Base-by-base conservation (phyloP, 1,140 invertebrate genomes). In the Arctopsyche grandis region DNA sequence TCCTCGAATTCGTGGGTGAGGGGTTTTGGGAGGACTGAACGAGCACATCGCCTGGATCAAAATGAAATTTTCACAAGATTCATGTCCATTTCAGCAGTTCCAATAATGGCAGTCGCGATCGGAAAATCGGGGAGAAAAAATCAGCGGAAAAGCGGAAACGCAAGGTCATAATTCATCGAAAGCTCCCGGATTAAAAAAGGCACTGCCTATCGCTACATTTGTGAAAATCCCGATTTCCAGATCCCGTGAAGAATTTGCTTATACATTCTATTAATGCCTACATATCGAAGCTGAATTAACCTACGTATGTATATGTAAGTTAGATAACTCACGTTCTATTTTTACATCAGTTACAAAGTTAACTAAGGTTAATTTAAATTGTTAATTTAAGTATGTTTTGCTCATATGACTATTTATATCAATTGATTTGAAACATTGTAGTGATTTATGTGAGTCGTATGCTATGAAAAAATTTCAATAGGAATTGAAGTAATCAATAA, bases 31-130 rank as follows among this genome's bases (percentile, higher is more conserved):
- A 38, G 29, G 29, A 38, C 1, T 38, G 29, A 38, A 38, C 29
- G 29, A 7, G 29, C 16, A 60, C 56, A 21, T 9, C 16, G 16
- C 21, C 56, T 16, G 63, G 24, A 66, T 66, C 24, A 29, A 66
- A 66, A 66, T 66, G 24, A 66, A 66, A 66, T 66, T 66, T 66
- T 24, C 63, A 22, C 63, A 66, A 66, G 63, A 66, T 66, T 66
- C 63, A 66, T 66, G 22, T 66, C 24, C 63, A 26, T 24, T 26
- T 12, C 63, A n/a, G 21, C 16, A 24, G 21, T 21, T 60, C 12
- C 48, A 52, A 52, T 52, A 52, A 52, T 52, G 48, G 48, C 48
- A 52, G 48, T 52, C n/a, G n/a, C n/a, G n/a, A n/a, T 16, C 48
- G 48, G 48, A 52, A 52, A 52, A 52, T 52, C 48, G 58, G 19